Conservation (phyloP, 1,140 invertebrate species). For the Aphelenchoides avenae region DNA sequence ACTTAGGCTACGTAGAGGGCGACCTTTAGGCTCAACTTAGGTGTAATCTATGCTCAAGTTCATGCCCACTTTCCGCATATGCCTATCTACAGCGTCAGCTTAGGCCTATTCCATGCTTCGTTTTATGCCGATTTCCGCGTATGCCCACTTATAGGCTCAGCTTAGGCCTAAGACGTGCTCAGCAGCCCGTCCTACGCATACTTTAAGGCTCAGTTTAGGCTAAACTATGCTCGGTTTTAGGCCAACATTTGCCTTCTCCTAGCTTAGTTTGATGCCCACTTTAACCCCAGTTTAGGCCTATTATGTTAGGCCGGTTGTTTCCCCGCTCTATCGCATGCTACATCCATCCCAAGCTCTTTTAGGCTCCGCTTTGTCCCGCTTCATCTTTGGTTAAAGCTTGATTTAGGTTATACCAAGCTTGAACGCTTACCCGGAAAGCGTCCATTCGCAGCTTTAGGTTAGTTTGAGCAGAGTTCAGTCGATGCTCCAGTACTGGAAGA, state of each 20-base stretch:
- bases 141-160: too few species aligned
- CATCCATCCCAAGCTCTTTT: too few species aligned
- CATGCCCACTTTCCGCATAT: neutral
- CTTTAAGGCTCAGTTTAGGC: too few species aligned
- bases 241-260: too few species aligned
- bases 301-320: too few species aligned
- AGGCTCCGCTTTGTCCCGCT: neutral
- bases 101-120: conserved; percentile 1
- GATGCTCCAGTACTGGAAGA: conserved; percentile 39
- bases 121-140: neutral
- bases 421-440: conserved; percentile 41
- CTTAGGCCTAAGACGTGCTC: too few species aligned
- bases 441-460: conserved; percentile 51
- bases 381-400: neutral
- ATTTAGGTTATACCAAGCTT: neutral
- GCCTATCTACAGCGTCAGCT: neutral
- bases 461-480: conserved; percentile 45
- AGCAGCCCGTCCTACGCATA: too few species aligned
- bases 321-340: too few species aligned
- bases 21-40: conserved; percentile 4
- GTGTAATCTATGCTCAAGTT: conserved; percentile 8
- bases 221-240: too few species aligned
- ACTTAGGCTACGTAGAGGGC: neutral
- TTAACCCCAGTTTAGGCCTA: too few species aligned
- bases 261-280: neutral